A percentile compares a stretch with the other conserved stretches of the same genome.
These are phyloP conservation scores for Epiblema foenella DNA, from an alignment of 2,888 invertebrate species.

Conservation along the genomic window DNA sequence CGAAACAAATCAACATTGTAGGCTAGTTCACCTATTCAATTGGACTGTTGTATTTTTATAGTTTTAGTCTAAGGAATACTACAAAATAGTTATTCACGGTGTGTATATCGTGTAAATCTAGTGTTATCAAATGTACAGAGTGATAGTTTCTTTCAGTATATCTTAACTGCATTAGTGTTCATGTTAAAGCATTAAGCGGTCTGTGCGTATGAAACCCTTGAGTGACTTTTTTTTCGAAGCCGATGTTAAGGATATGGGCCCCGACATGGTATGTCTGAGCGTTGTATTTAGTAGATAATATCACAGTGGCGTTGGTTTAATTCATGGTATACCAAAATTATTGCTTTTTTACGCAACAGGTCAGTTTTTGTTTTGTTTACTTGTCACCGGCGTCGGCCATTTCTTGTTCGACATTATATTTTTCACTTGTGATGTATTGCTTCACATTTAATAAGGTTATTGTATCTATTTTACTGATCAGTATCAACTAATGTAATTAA, in stretches of 20 bases:
- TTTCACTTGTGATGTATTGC: slow-evolving; percentile 73
- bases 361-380: slow-evolving; percentile 86
- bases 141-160: slow-evolving; percentile 63
- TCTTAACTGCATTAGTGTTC: slow-evolving; percentile 72
- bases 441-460: neutral
- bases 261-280: slow-evolving; percentile 89
- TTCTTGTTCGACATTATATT: slow-evolving; percentile 73
- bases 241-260: slow-evolving; percentile 92
- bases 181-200: slow-evolving; percentile 77
- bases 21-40: slow-evolving; percentile 74
- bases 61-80: slow-evolving; percentile 70
- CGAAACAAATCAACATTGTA: slow-evolving; percentile 84
- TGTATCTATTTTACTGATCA: neutral
- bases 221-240: slow-evolving; percentile 88
- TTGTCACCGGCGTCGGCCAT: slow-evolving; percentile 87
- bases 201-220: slow-evolving; percentile 88
- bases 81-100: slow-evolving; percentile 58
- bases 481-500: neutral
- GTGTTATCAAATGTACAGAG: slow-evolving; percentile 63
- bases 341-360: slow-evolving; percentile 82
- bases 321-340: slow-evolving; percentile 72
- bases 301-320: slow-evolving; percentile 65
- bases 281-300: slow-evolving; percentile 56
- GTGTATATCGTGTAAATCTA: slow-evolving; percentile 55
- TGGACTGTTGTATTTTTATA: slow-evolving; percentile 61